Evolutionary conservation across 1,140 invertebrate genomes (phyloP).

Genomic region (Zaprionus vittiger): DNA sequence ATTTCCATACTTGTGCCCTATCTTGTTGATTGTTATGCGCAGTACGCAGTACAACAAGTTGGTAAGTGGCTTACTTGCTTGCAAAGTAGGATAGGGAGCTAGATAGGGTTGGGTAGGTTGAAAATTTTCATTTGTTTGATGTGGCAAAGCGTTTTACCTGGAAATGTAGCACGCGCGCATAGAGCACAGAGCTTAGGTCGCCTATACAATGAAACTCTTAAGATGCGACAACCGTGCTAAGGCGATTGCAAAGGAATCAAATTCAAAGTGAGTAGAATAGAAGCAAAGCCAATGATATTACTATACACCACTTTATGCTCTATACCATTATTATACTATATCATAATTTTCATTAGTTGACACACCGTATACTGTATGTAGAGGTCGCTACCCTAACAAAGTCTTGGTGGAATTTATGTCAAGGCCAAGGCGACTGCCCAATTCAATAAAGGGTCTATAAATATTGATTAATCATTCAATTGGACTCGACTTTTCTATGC

Average conservation of each 20-base stretch:
- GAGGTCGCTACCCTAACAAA: not conserved
- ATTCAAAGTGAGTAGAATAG: not conserved
- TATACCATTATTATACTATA: too few species aligned
- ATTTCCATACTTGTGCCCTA: not conserved
- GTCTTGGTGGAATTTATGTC: not conserved
- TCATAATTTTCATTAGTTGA: too few species aligned
- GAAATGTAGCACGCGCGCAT: not conserved
- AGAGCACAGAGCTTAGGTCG: not conserved
- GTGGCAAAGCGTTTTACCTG: conserved; percentile 1
- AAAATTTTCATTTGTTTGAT: not conserved
- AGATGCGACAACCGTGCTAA: not conserved
- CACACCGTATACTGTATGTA: not conserved
- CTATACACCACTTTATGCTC: not conserved
- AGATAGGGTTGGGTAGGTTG: not conserved
- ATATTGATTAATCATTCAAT: not conserved
- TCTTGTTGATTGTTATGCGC: conserved; percentile 1
- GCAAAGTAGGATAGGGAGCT: not conserved
- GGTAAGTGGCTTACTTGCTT: not conserved
- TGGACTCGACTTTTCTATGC: not conserved
- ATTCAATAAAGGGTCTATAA: not conserved
- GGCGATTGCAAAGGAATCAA: not conserved
- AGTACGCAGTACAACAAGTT: not conserved
- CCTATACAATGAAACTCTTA: not conserved
- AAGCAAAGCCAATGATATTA: not conserved
- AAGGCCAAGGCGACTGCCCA: not conserved